These are phyloP conservation scores for Oryzias celebensis DNA, from an alignment of 2,113 vertebrate species.

Conservation along the genomic window DNA sequence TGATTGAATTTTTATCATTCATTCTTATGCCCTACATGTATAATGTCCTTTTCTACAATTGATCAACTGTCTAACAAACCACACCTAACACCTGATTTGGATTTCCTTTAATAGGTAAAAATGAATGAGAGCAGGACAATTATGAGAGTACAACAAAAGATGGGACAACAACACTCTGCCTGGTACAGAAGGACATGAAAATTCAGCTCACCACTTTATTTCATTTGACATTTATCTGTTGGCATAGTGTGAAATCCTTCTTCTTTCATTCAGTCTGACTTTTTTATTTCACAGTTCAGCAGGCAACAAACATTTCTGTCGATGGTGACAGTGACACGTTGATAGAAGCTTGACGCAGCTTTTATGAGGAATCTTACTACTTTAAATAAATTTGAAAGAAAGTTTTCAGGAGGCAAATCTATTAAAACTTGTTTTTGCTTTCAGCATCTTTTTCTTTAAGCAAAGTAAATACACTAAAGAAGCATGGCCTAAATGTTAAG, in stretches of 20 bases:
- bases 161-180: slow-evolving; percentile 65
- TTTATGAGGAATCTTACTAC: background rate
- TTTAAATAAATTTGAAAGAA: no score
- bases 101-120: slow-evolving; percentile 74
- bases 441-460: no score
- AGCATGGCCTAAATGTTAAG: no score
- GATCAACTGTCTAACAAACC: no score
- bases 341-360: background rate
- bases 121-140: slow-evolving; percentile 73
- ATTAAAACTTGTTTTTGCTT: no score
- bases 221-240: background rate
- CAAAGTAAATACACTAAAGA: no score
- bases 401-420: no score
- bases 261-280: slow-evolving; percentile 18
- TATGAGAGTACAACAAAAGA: slow-evolving; percentile 84
- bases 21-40: no score
- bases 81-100: background rate
- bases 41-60: no score
- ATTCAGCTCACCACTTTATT: background rate
- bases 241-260: slow-evolving; percentile 1
- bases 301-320: slow-evolving; percentile 25
- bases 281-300: slow-evolving; percentile 45
- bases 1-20: no score
- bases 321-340: background rate
- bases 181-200: slow-evolving; percentile 66